A percentile compares a stretch with the other conserved stretches of the same genome.
phyloP scores from a whole-genome alignment of 2,888 invertebrate genomes.

The Calameuta filiformis region DNA sequence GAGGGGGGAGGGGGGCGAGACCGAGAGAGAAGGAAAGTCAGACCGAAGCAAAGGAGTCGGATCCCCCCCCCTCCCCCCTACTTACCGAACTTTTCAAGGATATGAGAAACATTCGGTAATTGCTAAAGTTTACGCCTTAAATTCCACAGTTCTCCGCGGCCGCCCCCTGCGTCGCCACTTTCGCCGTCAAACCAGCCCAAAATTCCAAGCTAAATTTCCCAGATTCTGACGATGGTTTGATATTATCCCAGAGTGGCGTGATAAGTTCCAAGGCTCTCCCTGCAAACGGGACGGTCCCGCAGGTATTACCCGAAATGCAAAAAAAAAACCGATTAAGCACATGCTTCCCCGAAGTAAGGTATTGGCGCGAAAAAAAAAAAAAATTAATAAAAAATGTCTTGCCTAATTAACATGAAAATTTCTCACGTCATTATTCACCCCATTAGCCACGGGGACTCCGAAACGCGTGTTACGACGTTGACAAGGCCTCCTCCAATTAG shows the following conservation, averaged over 20 bases:
- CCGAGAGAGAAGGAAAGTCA: slow-evolving; percentile 9
- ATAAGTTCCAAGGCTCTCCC: neutral
- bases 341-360: too few species aligned
- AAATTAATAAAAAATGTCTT: neutral
- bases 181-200: too few species aligned
- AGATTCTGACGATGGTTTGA: neutral
- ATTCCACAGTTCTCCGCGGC: slow-evolving; percentile 40
- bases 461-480: too few species aligned
- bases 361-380: too few species aligned
- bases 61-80: slow-evolving; percentile 28
- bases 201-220: neutral
- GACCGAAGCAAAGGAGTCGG: slow-evolving; percentile 17
- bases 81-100: slow-evolving; percentile 58
- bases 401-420: neutral
- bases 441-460: too few species aligned
- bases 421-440: neutral
- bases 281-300: neutral
- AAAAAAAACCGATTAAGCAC: neutral
- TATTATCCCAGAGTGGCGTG: neutral
- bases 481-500: neutral
- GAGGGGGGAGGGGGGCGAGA: neutral
- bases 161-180: neutral
- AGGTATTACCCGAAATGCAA: neutral
- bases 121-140: slow-evolving; percentile 62
- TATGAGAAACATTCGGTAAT: slow-evolving; percentile 60